Conservation (phyloP, 2,113 vertebrate genomes). For the Sphaerodactylus townsendi region DNA sequence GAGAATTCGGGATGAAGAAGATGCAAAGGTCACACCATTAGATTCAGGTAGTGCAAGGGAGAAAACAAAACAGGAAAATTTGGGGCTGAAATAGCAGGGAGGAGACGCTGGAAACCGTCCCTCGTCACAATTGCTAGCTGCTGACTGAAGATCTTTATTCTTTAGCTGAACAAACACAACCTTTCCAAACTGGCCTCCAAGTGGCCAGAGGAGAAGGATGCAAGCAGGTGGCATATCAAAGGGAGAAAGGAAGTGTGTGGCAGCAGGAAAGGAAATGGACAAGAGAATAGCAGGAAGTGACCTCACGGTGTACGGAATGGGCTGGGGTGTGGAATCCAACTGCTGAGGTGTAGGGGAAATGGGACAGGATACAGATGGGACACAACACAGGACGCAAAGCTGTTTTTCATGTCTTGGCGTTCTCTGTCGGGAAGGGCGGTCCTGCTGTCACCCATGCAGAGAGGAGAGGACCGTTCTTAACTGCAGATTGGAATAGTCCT, state of each 20-base stretch:
- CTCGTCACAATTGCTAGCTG: too few relatives aligned
- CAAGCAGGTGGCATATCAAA: conserved; percentile 53
- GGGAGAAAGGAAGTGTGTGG: conserved; percentile 51
- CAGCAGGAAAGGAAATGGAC: conserved; percentile 54
- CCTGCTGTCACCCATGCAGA: neutral
- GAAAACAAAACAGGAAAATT: too few relatives aligned
- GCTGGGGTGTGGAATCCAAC: conserved; percentile 19
- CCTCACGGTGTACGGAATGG: conserved; percentile 44
- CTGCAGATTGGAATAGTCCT: neutral
- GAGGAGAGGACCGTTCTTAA: neutral
- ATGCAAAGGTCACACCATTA: too few relatives aligned
- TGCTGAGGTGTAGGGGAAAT: conserved; percentile 41
- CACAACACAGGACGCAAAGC: neutral
- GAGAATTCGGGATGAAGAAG: too few relatives aligned
- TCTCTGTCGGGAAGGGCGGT: neutral
- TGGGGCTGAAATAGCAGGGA: too few relatives aligned
- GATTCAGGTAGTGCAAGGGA: too few relatives aligned
- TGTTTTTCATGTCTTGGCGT: neutral
- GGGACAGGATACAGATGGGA: conserved; percentile 67
- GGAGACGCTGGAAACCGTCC: too few relatives aligned
- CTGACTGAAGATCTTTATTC: neutral
- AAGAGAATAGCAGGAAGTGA: conserved; percentile 71
- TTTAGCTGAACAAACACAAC: neutral
- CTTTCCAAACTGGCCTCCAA: neutral
- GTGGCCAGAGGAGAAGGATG: neutral